Conservation (phyloP, 2,888 invertebrate genomes). For the Lamellibrachia columna region DNA sequence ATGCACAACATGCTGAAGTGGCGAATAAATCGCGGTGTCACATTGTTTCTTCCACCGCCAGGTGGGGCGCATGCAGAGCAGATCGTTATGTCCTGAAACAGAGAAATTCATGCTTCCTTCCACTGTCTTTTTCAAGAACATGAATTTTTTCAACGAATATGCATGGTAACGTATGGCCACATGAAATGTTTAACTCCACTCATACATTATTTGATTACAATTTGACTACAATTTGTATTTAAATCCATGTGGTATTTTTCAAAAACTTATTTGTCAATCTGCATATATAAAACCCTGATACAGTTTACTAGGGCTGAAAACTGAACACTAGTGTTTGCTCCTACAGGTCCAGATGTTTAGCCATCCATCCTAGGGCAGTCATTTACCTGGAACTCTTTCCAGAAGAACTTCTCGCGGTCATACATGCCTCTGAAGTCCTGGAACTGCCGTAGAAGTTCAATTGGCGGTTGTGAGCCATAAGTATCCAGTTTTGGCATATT, state of each 20-base stretch:
- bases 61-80: constrained; percentile 67
- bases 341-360: not conserved
- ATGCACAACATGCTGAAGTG: constrained; percentile 65
- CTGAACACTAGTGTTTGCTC: not conserved
- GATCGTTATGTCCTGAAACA: constrained; percentile 74
- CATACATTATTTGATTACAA: not conserved
- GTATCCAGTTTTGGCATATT: constrained; percentile 81
- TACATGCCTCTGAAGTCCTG: constrained; percentile 84
- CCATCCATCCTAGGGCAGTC: not conserved
- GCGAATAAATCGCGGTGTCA: constrained; percentile 63
- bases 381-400: constrained; percentile 79
- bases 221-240: too few species aligned
- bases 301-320: too few species aligned
- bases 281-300: too few species aligned
- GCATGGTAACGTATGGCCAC: not conserved
- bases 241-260: too few species aligned
- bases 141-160: not conserved
- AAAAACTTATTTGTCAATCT: too few species aligned
- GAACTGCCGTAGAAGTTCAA: constrained; percentile 74
- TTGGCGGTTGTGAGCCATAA: constrained; percentile 67
- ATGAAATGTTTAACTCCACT: not conserved
- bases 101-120: not conserved
- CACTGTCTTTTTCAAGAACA: not conserved
- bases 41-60: constrained; percentile 66
- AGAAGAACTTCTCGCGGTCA: constrained; percentile 86